Evolutionary conservation across 2,797 vertebrate species (phyloP).

Genomic region (Vespertilio murinus): DNA sequence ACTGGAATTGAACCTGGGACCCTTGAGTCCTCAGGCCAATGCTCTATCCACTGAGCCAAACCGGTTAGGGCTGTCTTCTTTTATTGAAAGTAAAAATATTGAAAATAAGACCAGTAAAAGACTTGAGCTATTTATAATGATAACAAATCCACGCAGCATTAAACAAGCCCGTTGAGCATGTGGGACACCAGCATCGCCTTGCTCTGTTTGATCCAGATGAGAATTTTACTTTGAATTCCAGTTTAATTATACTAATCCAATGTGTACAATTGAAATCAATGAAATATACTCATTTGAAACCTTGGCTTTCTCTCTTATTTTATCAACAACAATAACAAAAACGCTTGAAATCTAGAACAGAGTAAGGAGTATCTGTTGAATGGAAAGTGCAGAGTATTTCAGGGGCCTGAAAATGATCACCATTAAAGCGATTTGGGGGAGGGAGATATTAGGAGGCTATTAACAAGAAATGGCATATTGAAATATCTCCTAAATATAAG

Average conservation of each 20-base stretch:
- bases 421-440: neutral
- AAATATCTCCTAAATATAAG: neutral
- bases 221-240: conserved; percentile 17
- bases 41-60: too few relatives aligned
- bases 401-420: neutral
- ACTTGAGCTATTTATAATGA: neutral
- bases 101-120: neutral
- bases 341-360: neutral
- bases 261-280: neutral
- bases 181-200: neutral
- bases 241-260: conserved; percentile 25
- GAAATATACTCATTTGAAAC: neutral
- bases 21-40: too few relatives aligned
- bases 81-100: conserved; percentile 1
- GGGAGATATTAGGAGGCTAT: neutral
- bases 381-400: neutral
- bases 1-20: too few relatives aligned
- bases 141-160: neutral
- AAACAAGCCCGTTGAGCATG: neutral
- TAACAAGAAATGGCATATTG: neutral
- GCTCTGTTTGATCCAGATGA: neutral
- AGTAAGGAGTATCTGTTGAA: neutral
- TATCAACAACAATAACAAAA: neutral
- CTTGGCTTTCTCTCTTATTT: neutral
- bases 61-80: neutral